Conservation (phyloP, 2,888 invertebrate genomes). For the Chromoteleia sp. region DNA sequence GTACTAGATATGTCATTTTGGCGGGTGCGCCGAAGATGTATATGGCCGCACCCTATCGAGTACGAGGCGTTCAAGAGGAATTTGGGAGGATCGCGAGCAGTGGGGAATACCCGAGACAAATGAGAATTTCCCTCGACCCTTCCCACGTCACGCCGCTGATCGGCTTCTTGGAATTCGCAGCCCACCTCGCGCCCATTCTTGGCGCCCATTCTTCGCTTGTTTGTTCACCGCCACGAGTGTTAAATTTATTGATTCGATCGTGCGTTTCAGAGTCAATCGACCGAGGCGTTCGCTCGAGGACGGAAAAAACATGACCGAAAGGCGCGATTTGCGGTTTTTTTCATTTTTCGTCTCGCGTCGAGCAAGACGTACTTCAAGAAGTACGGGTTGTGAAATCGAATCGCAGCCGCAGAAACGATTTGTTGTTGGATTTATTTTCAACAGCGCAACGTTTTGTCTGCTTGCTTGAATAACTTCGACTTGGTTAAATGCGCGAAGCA, state of each 20-base stretch:
- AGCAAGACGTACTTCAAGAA: no score
- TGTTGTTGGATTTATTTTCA: no score
- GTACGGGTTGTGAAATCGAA: no score
- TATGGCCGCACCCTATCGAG: conserved; percentile 31
- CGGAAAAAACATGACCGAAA: conserved; percentile 20
- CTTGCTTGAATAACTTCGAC: no score
- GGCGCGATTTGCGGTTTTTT: not conserved
- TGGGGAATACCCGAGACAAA: conserved; percentile 30
- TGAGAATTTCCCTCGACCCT: conserved; percentile 39
- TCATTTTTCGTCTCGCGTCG: no score
- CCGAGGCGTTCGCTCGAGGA: not conserved
- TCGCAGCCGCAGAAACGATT: no score
- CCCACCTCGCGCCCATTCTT: conserved; percentile 3
- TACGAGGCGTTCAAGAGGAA: conserved; percentile 55
- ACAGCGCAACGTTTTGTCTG: no score
- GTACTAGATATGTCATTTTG: no score
- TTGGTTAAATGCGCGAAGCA: no score
- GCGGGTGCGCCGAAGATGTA: no score
- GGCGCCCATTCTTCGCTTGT: conserved; percentile 28
- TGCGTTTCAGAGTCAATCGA: conserved; percentile 20
- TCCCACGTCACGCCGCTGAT: conserved; percentile 17
- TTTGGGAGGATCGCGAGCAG: conserved; percentile 25
- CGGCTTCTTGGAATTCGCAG: conserved; percentile 36
- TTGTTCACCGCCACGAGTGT: conserved; percentile 31
- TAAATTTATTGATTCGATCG: conserved; percentile 17